These are phyloP conservation scores for Cryptocephalus moraei DNA, from an alignment of 2,888 invertebrate species.

Conservation along the genomic window DNA sequence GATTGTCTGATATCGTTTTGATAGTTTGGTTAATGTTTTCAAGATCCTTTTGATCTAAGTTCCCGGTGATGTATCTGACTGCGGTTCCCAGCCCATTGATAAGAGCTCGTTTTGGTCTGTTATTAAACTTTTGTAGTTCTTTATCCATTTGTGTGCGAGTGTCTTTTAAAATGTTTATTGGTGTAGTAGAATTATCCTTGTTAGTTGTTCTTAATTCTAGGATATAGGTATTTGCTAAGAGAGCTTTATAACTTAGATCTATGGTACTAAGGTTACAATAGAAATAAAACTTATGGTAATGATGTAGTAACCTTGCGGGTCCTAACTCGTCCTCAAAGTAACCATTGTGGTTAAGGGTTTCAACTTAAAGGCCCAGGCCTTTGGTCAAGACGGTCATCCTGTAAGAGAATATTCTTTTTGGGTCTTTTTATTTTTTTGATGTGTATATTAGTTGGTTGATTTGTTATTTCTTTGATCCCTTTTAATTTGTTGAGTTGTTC, in stretches of 20 bases:
- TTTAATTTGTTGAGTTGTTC: slow-evolving; percentile 10
- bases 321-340: slow-evolving; percentile 12
- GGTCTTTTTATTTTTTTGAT: slow-evolving; percentile 11
- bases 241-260: slow-evolving; percentile 9
- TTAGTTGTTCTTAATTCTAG: slow-evolving; percentile 4
- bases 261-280: slow-evolving; percentile 14
- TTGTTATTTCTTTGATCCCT: slow-evolving; percentile 7
- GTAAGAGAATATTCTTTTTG: slow-evolving; percentile 12
- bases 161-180: not conserved
- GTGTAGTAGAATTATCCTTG: not conserved
- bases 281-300: slow-evolving; percentile 18
- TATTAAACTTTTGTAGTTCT: not conserved
- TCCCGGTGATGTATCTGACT: no score
- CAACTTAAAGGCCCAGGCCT: slow-evolving; percentile 12
- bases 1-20: no score
- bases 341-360: slow-evolving; percentile 10
- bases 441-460: slow-evolving; percentile 7
- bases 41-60: no score
- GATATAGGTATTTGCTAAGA: slow-evolving; percentile 9
- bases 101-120: not conserved
- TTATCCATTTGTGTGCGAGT: not conserved
- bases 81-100: no score
- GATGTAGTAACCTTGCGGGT: slow-evolving; percentile 7
- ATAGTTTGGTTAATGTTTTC: no score
- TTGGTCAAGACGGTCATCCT: slow-evolving; percentile 8